Conservation (phyloP, 1,140 invertebrate genomes). For the Euglossa dilemma region DNA sequence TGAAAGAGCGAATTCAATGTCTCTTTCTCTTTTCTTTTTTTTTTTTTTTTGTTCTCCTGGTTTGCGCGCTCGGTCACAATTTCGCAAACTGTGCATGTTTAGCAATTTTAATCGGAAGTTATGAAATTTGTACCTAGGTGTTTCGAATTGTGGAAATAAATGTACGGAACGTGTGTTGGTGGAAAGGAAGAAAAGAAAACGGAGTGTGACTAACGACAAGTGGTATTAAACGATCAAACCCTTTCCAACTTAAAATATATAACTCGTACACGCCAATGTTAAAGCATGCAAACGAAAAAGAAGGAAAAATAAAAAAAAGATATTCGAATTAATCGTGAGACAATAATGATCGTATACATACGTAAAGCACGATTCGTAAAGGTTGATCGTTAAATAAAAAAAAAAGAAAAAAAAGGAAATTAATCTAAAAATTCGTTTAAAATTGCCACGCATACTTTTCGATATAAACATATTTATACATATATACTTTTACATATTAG, state of each 20-base stretch:
- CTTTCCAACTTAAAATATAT: not conserved
- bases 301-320: not conserved
- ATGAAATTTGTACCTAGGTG: not conserved
- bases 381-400: not conserved
- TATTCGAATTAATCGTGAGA: not conserved
- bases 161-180: not conserved
- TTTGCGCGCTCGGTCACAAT: conserved; percentile 24
- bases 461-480: conserved; percentile 49
- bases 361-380: conserved; percentile 10
- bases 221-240: not conserved
- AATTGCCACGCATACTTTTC: conserved; percentile 41
- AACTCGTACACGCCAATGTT: not conserved
- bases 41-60: not conserved
- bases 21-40: too few relatives aligned
- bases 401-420: too few relatives aligned
- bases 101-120: conserved; percentile 43
- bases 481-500: conserved; percentile 52
- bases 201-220: not conserved
- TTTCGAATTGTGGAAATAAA: not conserved
- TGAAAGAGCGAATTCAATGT: conserved; percentile 12
- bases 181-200: not conserved
- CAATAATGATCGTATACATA: not conserved
- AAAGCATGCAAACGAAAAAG: not conserved
- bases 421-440: conserved; percentile 40
- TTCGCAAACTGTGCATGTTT: conserved; percentile 17